These are phyloP conservation scores for Pitta sordida DNA, from an alignment of 2,113 vertebrate genomes.

Conservation along the genomic window DNA sequence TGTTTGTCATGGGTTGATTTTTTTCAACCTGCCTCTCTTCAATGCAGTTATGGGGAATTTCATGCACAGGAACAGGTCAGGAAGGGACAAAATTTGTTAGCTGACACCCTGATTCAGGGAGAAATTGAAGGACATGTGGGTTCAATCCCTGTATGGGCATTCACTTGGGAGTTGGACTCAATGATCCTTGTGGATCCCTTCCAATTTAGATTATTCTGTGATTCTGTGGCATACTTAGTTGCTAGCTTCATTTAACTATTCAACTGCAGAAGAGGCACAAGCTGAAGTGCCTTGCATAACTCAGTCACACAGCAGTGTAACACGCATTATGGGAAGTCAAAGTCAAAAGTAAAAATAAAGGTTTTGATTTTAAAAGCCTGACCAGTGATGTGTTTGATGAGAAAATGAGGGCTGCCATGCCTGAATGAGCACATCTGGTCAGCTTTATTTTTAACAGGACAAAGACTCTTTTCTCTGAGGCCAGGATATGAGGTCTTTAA, in stretches of 20 bases:
- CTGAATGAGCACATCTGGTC: constrained; percentile 59
- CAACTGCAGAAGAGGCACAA: neutral
- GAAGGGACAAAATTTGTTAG: neutral
- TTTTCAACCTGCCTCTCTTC: neutral
- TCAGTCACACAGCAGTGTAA: neutral
- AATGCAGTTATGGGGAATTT: neutral
- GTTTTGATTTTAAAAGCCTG: neutral
- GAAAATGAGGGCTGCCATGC: neutral
- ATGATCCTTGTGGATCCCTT: no score
- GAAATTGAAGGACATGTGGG: neutral
- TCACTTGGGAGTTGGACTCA: no score
- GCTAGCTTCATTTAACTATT: neutral
- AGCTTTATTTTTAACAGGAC: constrained; percentile 50
- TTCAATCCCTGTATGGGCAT: no score
- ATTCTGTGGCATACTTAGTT: no score
- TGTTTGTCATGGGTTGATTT: neutral
- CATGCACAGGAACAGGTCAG: neutral
- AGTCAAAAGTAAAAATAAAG: neutral
- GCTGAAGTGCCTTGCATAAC: neutral
- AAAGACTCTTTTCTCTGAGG: constrained; percentile 62
- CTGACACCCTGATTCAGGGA: neutral
- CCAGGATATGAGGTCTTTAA: constrained; percentile 63
- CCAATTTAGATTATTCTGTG: no score
- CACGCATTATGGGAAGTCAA: neutral
- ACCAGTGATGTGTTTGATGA: neutral